Conservation (phyloP, 2,797 vertebrate species). For the Rhincodon typus region DNA sequence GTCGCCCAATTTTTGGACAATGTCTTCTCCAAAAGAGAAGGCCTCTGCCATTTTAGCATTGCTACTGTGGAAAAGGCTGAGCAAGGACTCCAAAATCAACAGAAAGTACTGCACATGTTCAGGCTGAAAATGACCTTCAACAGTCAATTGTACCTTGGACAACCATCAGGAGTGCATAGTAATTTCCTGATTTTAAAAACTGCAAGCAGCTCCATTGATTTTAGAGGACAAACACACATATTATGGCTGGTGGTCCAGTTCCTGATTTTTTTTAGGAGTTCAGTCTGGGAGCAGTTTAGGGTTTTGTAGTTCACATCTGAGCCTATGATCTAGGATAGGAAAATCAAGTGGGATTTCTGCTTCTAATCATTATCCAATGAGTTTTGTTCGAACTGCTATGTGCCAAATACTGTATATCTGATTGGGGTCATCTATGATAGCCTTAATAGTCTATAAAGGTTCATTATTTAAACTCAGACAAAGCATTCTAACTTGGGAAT, state of each 20-base stretch:
- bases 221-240: background rate
- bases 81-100: background rate
- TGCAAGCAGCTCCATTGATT: background rate
- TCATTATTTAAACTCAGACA: background rate
- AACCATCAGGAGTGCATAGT: background rate
- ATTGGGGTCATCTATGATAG: background rate
- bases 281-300: background rate
- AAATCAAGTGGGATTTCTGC: background rate
- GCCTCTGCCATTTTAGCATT: background rate
- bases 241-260: background rate
- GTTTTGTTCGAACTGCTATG: background rate
- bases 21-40: background rate
- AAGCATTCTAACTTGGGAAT: background rate
- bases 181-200: background rate
- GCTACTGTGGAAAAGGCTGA: background rate
- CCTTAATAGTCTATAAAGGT: background rate
- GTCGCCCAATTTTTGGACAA: background rate
- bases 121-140: background rate
- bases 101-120: background rate
- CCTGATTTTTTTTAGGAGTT: background rate
- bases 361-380: constrained; percentile 1
- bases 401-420: background rate
- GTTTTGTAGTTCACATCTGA: background rate
- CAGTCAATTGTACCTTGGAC: background rate
- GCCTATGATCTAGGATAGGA: background rate